A percentile compares a stretch with the other conserved stretches of the same genome.
Evolutionary conservation across 2,797 vertebrate genomes (phyloP).

Genomic region (Naso thynnoides): DNA sequence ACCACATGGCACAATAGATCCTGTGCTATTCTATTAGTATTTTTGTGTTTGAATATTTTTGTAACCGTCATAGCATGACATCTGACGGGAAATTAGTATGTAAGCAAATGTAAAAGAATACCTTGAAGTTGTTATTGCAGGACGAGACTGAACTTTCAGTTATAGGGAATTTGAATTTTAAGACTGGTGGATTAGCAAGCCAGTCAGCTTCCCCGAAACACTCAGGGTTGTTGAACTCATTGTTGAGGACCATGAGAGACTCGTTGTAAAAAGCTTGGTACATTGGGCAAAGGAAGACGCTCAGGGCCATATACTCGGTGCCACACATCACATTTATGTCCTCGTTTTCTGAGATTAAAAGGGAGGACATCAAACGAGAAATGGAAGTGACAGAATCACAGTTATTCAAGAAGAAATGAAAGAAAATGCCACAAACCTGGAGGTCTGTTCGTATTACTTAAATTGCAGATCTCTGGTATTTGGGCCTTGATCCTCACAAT

Average conservation of each 20-base stretch:
- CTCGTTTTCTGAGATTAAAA: not conserved
- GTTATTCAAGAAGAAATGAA: not conserved
- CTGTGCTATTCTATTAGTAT: not conserved
- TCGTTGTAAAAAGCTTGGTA: constrained; percentile 18
- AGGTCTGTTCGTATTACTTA: constrained; percentile 52
- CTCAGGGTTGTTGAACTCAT: not conserved
- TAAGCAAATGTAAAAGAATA: not conserved
- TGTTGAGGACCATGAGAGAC: constrained; percentile 19
- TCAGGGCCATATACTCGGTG: constrained; percentile 12
- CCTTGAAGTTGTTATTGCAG: constrained; percentile 12
- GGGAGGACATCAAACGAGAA: not conserved
- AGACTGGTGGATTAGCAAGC: not conserved
- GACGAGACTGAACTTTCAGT: constrained; percentile 1
- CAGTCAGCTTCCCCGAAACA: not conserved
- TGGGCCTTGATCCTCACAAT: constrained; percentile 72
- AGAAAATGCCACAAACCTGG: constrained; percentile 71
- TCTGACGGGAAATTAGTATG: not conserved
- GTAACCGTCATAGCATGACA: not conserved
- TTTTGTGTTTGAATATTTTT: not conserved
- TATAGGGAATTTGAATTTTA: constrained; percentile 20
- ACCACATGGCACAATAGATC: not conserved
- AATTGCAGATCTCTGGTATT: not conserved
- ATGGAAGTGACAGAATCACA: not conserved
- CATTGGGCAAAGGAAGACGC: constrained; percentile 12
- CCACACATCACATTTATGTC: constrained; percentile 4